phyloP scores from a whole-genome alignment of 2,888 invertebrate genomes.

The Tiliacea aurago region DNA sequence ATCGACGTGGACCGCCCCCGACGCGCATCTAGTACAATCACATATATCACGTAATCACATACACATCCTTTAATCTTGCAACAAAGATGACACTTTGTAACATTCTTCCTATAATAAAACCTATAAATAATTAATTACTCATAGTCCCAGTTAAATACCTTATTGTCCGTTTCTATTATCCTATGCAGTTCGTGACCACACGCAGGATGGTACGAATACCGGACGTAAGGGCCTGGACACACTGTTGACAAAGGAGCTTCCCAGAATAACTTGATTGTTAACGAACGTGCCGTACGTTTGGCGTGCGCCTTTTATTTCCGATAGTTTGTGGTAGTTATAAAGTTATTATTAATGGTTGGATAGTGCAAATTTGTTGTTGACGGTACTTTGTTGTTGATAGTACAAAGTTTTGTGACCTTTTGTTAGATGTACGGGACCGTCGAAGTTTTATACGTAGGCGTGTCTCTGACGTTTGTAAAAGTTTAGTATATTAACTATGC shows the following conservation, averaged over 20 bases:
- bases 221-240: conserved; percentile 54
- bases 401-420: neutral
- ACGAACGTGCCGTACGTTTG: conserved; percentile 55
- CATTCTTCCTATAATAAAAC: conserved; percentile 10
- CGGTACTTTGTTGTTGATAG: neutral
- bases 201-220: conserved; percentile 54
- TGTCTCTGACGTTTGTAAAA: neutral
- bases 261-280: conserved; percentile 54
- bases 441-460: neutral
- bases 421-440: neutral
- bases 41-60: too few species aligned
- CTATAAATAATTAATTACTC: conserved; percentile 45
- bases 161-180: conserved; percentile 30
- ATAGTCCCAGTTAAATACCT: conserved; percentile 28
- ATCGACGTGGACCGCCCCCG: too few species aligned
- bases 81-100: neutral
- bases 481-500: too few species aligned
- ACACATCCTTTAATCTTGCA: too few species aligned
- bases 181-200: conserved; percentile 58
- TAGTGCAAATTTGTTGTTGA: neutral
- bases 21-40: too few species aligned
- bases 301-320: conserved; percentile 54
- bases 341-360: neutral
- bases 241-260: conserved; percentile 60
- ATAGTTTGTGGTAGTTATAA: conserved; percentile 18